Conservation (phyloP, 2,888 invertebrate species). For the Meta bourneti region DNA sequence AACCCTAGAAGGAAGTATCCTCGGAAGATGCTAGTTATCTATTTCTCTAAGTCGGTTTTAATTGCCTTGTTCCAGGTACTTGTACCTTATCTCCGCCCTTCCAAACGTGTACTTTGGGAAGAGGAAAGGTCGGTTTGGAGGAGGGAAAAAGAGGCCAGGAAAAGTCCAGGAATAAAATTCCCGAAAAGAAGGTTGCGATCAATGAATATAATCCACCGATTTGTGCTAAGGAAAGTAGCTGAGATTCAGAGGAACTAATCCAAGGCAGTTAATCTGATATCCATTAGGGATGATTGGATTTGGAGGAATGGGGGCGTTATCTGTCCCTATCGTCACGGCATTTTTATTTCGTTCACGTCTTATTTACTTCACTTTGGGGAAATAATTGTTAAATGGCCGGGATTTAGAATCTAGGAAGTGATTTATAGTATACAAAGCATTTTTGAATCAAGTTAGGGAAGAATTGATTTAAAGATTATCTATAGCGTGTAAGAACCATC, state of each 20-base stretch:
- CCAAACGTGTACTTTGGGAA: neutral
- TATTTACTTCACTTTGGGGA: neutral
- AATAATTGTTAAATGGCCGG: too few species aligned
- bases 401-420: too few species aligned
- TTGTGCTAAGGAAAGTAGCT: slow-evolving; percentile 14
- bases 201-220: slow-evolving; percentile 34
- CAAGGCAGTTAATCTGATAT: slow-evolving; percentile 46
- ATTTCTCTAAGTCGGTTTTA: slow-evolving; percentile 60
- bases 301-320: slow-evolving; percentile 37
- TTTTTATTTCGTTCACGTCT: neutral
- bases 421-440: too few species aligned
- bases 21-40: slow-evolving; percentile 43
- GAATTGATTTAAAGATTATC: too few species aligned
- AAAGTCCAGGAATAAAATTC: neutral
- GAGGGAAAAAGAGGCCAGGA: neutral
- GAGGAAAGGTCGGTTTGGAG: neutral
- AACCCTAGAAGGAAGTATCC: neutral
- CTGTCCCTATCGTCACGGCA: neutral
- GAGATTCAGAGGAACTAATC: slow-evolving; percentile 24
- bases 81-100: slow-evolving; percentile 16
- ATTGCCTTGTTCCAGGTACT: slow-evolving; percentile 30
- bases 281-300: slow-evolving; percentile 45
- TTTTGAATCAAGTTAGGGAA: too few species aligned
- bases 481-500: too few species aligned
- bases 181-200: slow-evolving; percentile 6